Base-by-base conservation (phyloP, 2,888 invertebrate species). In the Trisateles emortualis region DNA sequence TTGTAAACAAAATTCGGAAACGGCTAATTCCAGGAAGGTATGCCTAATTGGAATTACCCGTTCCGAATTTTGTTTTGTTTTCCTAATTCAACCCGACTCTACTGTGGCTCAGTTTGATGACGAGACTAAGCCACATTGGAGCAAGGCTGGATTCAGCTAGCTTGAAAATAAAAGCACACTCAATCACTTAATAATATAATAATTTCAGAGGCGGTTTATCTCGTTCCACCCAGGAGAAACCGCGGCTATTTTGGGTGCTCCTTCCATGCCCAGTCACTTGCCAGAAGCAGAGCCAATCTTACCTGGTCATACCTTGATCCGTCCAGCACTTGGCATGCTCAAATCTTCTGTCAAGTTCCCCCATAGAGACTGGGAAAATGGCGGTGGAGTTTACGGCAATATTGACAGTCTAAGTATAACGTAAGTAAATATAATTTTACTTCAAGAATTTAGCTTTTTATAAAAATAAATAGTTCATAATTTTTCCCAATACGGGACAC, bases 261-360 rank as follows among this genome's bases (percentile, higher is more conserved):
- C 90, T 0, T 63, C 73, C 0, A 11, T 47, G 10, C 69, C 84
- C 0, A 78, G 68, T 14, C 89, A 91, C 52, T 70, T 92, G 2
- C 92, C 92, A 0, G 76, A 76, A 61, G 89, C 90, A 0, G 91
- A 90, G 22, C 65, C 90, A 0, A 84, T 92, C 0, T 58, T 86
- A 0, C 92, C 92, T 0, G 92, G 89, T 0, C 92, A 91, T 55
- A 91, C 92, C 0, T 78, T 92, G 0, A 49, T 90, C 8, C 80
- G 82, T 17, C 92, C 92, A 33, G 57, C 88, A 0, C 50, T 91
- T 0, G 87, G 87, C 2, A 90, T 90, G 89, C 67, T 92, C 4
- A 92, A 89, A 61, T 92, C 92, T 1, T 70, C 91, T 0, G 54
- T 92, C 9, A 90, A 90, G 46, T 92, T 87, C 26, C 92, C 92